Evolutionary conservation across 2,113 vertebrate species (phyloP), one percentile per base, ranked within the genome.

Genomic region (Nothocercus julius): DNA sequence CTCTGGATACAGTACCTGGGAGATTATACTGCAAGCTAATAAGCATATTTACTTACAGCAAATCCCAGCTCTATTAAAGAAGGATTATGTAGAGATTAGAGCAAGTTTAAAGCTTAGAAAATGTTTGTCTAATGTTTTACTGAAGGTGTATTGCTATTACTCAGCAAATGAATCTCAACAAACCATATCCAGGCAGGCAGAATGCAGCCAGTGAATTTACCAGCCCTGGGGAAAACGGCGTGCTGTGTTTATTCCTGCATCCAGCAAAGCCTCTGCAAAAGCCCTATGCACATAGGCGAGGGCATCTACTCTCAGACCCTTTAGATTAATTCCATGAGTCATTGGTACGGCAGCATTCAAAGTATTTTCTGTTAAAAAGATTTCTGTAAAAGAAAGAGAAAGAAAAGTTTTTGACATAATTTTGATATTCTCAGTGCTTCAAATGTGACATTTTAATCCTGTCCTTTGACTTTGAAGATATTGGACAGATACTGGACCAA

Each of bases 41-140:
- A 44, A 77, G 17, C 4, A 25, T 72, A 59, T 59, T 82, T 81
- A 85, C 36, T 63, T 85, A 77, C 28, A 47, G 68, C 38, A 89
- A 92, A 80, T 68, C 19, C 21, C 51, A 85, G 45, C 25, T 19
- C 38, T 80, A 28, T 82, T 91, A 91, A 86, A 75, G 63, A 49
- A 82, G 58, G 89, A 68, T 86, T 92, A 82, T 44, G 42, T 32
- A 44, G 34, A 82, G 75, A 74, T 70, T 47, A 89, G 62, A 42
- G 14, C 32, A 34, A 75, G 27, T 49, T 76, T 63, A 95, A 91
- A 77, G 51, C 68, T 91, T 70, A 70, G 72, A 74, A 90, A 92
- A 90, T 74, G 90, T 77, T 80, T 91, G 28, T 34, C 44, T 64
- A 82, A 53, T 92, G 64, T 79, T 95, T 90, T 84, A 44, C 28